Conservation (phyloP, 2,797 vertebrate species). For the Neoniphon sammara region DNA sequence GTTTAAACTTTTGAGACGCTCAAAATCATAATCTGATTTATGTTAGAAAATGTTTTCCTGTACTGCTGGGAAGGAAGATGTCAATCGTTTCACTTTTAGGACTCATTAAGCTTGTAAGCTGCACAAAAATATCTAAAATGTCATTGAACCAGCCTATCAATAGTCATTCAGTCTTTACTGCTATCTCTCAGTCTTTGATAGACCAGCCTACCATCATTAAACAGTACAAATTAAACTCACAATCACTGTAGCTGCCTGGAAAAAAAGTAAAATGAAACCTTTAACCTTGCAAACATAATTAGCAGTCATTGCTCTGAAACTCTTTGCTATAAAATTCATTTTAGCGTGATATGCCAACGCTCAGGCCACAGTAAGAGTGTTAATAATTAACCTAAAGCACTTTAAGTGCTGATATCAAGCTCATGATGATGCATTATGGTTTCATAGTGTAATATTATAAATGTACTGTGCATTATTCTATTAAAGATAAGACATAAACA, state of each 20-base stretch:
- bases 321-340: not conserved
- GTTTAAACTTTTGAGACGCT: not conserved
- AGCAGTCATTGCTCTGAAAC: not conserved
- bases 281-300: not conserved
- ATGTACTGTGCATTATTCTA: not conserved
- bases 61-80: not conserved
- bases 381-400: conserved; percentile 60
- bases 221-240: too few species aligned
- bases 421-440: conserved; percentile 72
- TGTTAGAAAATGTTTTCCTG: not conserved
- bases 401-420: conserved; percentile 12
- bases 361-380: conserved; percentile 8
- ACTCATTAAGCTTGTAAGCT: not conserved
- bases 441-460: conserved; percentile 44
- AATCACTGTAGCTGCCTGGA: too few species aligned
- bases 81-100: not conserved
- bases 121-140: not conserved
- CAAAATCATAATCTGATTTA: not conserved
- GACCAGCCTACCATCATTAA: not conserved
- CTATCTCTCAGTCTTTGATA: not conserved
- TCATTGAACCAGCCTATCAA: not conserved
- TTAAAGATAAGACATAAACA: not conserved
- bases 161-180: not conserved
- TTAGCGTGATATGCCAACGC: not conserved
- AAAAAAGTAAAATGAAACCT: not conserved